These are phyloP conservation scores for Leptestheria dahalacensis DNA, from an alignment of 1,140 invertebrate species.

Conservation along the genomic window DNA sequence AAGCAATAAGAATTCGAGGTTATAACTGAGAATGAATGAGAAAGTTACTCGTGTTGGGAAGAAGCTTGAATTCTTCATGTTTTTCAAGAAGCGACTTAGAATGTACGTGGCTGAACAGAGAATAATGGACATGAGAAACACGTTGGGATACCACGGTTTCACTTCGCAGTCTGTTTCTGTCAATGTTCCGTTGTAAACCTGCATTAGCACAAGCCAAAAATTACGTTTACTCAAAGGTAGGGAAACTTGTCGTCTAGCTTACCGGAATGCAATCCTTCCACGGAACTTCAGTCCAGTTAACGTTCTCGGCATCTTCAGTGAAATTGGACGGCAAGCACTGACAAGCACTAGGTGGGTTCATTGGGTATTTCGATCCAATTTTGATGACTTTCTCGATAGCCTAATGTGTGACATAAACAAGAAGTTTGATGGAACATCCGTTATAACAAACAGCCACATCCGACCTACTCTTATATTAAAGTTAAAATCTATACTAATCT, in stretches of 20 bases:
- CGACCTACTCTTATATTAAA: background rate
- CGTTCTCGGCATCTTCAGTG: slow-evolving; percentile 4
- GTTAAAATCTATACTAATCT: no score
- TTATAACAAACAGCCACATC: background rate
- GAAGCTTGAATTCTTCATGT: slow-evolving; percentile 22
- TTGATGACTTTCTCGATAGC: slow-evolving; percentile 25
- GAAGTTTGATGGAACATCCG: background rate
- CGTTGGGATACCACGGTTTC: slow-evolving; percentile 33
- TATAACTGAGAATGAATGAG: no score
- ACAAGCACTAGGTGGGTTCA: slow-evolving; percentile 14
- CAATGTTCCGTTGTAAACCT: slow-evolving; percentile 25
- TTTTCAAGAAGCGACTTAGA: slow-evolving; percentile 24
- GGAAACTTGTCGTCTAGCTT: background rate
- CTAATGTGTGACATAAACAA: slow-evolving; percentile 17
- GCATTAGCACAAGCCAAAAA: background rate
- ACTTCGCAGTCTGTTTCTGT: slow-evolving; percentile 26
- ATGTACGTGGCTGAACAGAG: slow-evolving; percentile 29
- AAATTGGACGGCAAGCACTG: slow-evolving; percentile 3
- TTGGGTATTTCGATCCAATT: slow-evolving; percentile 18
- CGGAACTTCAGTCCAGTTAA: slow-evolving; percentile 6
- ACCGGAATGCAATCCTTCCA: slow-evolving; percentile 6
- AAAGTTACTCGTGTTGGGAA: slow-evolving; percentile 25
- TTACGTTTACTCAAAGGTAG: background rate
- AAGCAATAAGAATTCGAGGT: no score
- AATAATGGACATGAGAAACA: slow-evolving; percentile 29